Evolutionary conservation across 1,140 invertebrate species (phyloP), one percentile per base, ranked within the genome.

Genomic region (Lepidurus apus): DNA sequence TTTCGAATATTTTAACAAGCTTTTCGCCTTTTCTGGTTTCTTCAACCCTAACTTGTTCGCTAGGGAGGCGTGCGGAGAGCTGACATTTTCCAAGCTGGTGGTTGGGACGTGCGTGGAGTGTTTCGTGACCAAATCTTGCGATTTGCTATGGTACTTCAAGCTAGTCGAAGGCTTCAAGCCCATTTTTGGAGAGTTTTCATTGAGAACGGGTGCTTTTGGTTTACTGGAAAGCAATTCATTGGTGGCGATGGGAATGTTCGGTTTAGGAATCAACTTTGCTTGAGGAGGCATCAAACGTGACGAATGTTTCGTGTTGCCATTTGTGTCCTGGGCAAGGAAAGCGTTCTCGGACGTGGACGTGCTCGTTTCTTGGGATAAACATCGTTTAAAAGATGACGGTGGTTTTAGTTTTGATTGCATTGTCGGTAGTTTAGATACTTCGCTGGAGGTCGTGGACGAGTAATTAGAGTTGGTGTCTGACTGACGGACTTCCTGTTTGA

Each of bases 221-320:
- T 21, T 65, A 13, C 4, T n/a, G 9, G 13, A 65, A 9, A 65
- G 13, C 53, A 65, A 7, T 65, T 65, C 53, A 65, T 65, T 65
- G 53, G 53, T 65, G 21, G 53, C 53, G 8, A 21, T 7, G 21
- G 53, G 53, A 65, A 65, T 65, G 53, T 17, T 65, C n/a, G 3
- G 9, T 65, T 65, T 65, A 65, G 53, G 53, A 65, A 21, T 65
- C 17, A 21, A 65, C 21, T 65, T 65, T 13, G 21, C 3, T 8
- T 65, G 53, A 65, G 53, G 53, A 65, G 53, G 53, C 21, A 65
- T 21, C 53, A 65, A 17, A 65, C 53, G 53, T 65, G 53, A 65
- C n/a, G 53, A 65, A 65, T 21, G 53, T 65, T 65, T 65, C 53
- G 53, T 1, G 53, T 65, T 65, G 13, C 53, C 53, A 65, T 65